Evolutionary conservation across 1,140 invertebrate species (phyloP), one percentile per base, ranked within the genome.

Genomic region (Galleria mellonella): DNA sequence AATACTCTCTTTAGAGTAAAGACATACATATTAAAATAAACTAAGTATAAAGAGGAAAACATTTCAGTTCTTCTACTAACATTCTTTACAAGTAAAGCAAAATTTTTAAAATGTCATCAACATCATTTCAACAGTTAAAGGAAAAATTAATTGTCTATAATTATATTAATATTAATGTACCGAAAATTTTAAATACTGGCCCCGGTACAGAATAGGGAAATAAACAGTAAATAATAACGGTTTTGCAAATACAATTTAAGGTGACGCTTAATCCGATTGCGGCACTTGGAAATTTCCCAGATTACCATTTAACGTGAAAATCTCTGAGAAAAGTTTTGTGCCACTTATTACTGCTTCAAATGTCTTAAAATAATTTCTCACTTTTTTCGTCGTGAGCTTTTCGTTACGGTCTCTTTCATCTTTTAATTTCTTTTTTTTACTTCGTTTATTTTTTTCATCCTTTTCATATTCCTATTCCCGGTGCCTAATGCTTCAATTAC

Each of bases 381-480:
- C 62, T 68, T 74, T 69, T 71, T 74, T 62, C 55, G 51, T 69
- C 56, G 47, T 54, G 61, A 71, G 58, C 61, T 66, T 56, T 71
- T 64, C 65, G 61, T 75, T 73, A 72, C 63, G 63, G 55, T 62
- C 53, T 65, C 65, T 61, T 72, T 72, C 63, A 68, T 70, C 49
- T 71, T 67, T 70, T 67, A 73, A 67, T 73, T 71, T 67, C 55
- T 62, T 68, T 72, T n/a, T 55, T 57, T 53, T 53, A 56, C 47
- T 53, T 61, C 53, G 46, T 65, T 72, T 64, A 59, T 65, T 66
- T 65, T 38, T 48, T 65, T 48, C 49, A 57, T 64, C 61, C 53
- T 62, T 70, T 76, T 55, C 45, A 46, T 41, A 52, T 57, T 44
- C 33, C 48, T 15, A 30, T 47, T 52, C 54, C 51, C 32, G 46